phyloP scores from a whole-genome alignment of 2,113 vertebrate genomes.

The Nicator chloris region DNA sequence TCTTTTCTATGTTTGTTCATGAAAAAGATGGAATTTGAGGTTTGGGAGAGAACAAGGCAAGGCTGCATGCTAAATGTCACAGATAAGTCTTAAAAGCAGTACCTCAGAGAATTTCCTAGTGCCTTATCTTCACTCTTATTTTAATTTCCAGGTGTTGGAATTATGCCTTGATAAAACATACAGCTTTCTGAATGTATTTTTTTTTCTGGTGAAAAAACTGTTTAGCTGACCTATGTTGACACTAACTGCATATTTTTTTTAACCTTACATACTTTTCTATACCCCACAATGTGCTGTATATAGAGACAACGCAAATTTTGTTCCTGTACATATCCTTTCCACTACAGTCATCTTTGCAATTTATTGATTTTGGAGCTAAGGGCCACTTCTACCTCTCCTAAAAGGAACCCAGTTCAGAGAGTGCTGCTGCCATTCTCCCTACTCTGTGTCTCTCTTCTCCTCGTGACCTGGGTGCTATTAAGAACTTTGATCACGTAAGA shows the following conservation, averaged over 20 bases:
- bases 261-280: neutral
- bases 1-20: neutral
- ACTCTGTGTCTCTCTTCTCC: neutral
- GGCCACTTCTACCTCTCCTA: neutral
- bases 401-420: neutral
- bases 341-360: neutral
- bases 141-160: neutral
- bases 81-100: neutral
- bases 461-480: neutral
- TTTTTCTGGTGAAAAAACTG: neutral
- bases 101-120: neutral
- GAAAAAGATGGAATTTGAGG: neutral
- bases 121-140: neutral
- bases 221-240: neutral
- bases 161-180: neutral
- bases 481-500: neutral
- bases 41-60: neutral
- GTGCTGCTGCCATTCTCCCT: neutral
- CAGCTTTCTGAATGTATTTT: neutral
- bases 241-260: rapidly evolving
- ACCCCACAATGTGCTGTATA: neutral
- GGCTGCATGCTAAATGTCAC: neutral
- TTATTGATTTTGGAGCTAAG: rapidly evolving
- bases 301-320: neutral
- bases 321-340: neutral